Base-by-base conservation (phyloP, 2,113 vertebrate genomes). In the Anolis sagrei region DNA sequence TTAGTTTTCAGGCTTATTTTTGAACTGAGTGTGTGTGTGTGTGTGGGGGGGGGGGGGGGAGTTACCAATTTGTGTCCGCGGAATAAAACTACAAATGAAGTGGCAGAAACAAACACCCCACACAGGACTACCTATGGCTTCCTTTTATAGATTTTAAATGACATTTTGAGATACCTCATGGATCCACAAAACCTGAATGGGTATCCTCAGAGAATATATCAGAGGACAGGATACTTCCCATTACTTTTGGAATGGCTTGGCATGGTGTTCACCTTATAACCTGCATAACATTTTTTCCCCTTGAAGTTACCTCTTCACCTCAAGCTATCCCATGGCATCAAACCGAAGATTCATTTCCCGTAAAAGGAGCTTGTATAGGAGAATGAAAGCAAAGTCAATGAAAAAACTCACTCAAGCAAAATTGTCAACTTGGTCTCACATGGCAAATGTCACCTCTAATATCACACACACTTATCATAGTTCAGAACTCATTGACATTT, bases 351-450 rank as follows among this genome's bases (percentile, higher is more conserved):
- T 87, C 0, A 0, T 34, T 82, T 89, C 81, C 5, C 77, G 0
- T 87, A 84, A 86, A 92, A 90, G 7, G 75, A 48, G 36, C 88
- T 54, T 5, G 39, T 13, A 58, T 13, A 84, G 13, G 13, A 66
- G 10, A 0, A 2, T 7, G 81, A 18, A 14, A 7, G 27, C 21
- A 73, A 80, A 90, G 1, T 69, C 64, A 48, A 32, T 81, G 58
- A 89, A 76, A 86, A 5, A 89, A 89, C 5, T 88, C 25, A 83
- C 76, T 89, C 25, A n/a, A 48, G 74, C 7, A 90, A 90, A 83
- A 82, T 81, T 91, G 90, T 92, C 39, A 83, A 89, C 81, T 89
- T n/a, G 21, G 44, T 16, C 54, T 58, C 54, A 58, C 54, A 58
- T 58, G 54, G 54, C 54, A 58, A 58, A 58, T 58, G 54, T 58